Evolutionary conservation across 2,113 vertebrate species (phyloP), one percentile per base, ranked within the genome.

Genomic region (Origma solitaria): DNA sequence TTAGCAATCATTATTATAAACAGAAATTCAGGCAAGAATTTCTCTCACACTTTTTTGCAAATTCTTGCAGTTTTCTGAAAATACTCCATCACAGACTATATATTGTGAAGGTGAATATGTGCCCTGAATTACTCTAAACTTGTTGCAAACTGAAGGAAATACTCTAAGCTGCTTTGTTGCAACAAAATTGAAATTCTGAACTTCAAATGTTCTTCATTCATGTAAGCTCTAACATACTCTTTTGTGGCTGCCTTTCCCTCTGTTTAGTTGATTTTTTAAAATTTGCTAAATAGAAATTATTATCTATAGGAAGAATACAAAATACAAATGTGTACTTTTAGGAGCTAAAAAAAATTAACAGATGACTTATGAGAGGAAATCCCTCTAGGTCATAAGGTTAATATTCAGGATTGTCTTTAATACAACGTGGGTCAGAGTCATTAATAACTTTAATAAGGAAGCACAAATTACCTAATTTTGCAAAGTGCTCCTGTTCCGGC

Each of bases 371-470:
- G 20, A 86, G 56, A 82, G 80, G 71, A 87, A 81, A 96, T 66
- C 72, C 30, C 33, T 62, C 77, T 72, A 69, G 58, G 64, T 79
- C 71, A 60, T 21, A 78, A 96, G 78, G 86, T 80, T 92, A 95
- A 92, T 73, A 96, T 47, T 86, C 47, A 90, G 85, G 82, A 69
- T 91, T 95, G 92, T 92, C 71, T 81, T 90, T 51, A 90, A 78
- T 45, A 84, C 42, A 87, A 21, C 37, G 44, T 57, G 24, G 70
- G 42, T 75, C 92, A 92, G 51, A 92, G 91, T 69, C n/a, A 87
- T 92, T 86, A 93, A 93, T 73, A 94, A 54, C 30, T 58, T 94
- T 91, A 95, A 95, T 61, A 83, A 79, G 64, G 62, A 86, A 96
- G 66, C 28, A 83, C 25, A 79, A 68, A 84, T 73, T 69, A 86